phyloP scores from a whole-genome alignment of 2,113 vertebrate species.

The Ochotona princeps region DNA sequence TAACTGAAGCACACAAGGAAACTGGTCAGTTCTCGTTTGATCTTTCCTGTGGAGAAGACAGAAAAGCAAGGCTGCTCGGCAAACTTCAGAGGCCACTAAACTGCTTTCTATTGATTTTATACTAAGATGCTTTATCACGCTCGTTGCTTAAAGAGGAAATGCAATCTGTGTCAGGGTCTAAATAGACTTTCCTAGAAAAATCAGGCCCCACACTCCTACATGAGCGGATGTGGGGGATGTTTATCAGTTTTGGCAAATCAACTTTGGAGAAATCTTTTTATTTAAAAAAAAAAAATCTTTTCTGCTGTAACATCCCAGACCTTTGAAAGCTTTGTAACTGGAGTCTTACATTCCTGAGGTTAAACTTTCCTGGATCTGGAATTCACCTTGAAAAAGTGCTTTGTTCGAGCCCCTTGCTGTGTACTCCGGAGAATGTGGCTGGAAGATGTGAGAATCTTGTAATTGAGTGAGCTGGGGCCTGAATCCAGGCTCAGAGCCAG shows the following conservation, averaged over 20 bases:
- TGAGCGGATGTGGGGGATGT: background rate
- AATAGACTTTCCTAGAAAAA: conserved; percentile 78
- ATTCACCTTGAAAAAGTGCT: background rate
- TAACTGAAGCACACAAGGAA: conserved; percentile 74
- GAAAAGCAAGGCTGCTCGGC: conserved; percentile 40
- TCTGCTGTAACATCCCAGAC: background rate
- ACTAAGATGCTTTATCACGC: conserved; percentile 82
- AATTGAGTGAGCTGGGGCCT: background rate
- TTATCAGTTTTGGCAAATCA: conserved; percentile 39
- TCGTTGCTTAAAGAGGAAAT: conserved; percentile 79
- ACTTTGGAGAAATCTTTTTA: background rate
- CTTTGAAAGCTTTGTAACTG: background rate
- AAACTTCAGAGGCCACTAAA: conserved; percentile 83
- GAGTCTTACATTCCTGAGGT: background rate
- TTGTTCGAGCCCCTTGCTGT: background rate
- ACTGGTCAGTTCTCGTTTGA: conserved; percentile 76
- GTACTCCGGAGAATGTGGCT: background rate
- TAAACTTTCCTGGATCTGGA: background rate
- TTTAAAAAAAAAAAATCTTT: background rate
- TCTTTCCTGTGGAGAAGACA: conserved; percentile 70
- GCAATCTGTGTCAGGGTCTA: conserved; percentile 74
- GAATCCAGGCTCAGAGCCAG: background rate
- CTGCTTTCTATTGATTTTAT: conserved; percentile 82
- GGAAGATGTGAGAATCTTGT: background rate
- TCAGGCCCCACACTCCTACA: background rate